Percentiles rank a stretch among this genome's conserved stretches.
phyloP scores from a whole-genome alignment of 2,113 vertebrate species.

The Datnioides undecimradiatus region DNA sequence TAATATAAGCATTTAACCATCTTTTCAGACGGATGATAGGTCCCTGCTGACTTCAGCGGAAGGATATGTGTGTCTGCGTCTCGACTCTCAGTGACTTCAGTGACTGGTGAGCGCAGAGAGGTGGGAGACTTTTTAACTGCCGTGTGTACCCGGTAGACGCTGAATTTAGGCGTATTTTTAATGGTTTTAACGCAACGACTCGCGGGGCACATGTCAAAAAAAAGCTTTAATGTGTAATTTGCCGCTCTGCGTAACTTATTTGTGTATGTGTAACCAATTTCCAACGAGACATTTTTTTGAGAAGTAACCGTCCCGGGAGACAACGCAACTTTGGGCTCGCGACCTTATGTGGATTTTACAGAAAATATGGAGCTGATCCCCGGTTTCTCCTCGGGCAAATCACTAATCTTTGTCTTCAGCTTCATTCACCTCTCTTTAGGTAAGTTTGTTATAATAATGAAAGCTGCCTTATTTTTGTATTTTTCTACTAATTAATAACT shows the following conservation, averaged over 20 bases:
- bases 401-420: slow-evolving; percentile 74
- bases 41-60: slow-evolving; percentile 79
- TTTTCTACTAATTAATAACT: background rate
- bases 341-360: slow-evolving; percentile 87
- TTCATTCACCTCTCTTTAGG: slow-evolving; percentile 77
- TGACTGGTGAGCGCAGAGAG: slow-evolving; percentile 60
- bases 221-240: slow-evolving; percentile 27
- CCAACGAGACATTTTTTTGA: slow-evolving; percentile 38
- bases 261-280: slow-evolving; percentile 4
- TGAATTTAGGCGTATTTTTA: slow-evolving; percentile 18
- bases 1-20: background rate
- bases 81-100: slow-evolving; percentile 41
- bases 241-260: background rate
- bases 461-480: background rate
- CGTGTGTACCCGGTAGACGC: slow-evolving; percentile 1
- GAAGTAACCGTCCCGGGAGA: slow-evolving; percentile 70
- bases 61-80: slow-evolving; percentile 64
- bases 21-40: slow-evolving; percentile 48
- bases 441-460: slow-evolving; percentile 63
- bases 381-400: slow-evolving; percentile 78
- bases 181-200: background rate
- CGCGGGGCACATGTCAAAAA: background rate
- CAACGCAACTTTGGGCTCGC: slow-evolving; percentile 78
- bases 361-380: slow-evolving; percentile 84
- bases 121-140: slow-evolving; percentile 52